phyloP scores from a whole-genome alignment of 2,888 invertebrate species.

The Mylabris sibirica region DNA sequence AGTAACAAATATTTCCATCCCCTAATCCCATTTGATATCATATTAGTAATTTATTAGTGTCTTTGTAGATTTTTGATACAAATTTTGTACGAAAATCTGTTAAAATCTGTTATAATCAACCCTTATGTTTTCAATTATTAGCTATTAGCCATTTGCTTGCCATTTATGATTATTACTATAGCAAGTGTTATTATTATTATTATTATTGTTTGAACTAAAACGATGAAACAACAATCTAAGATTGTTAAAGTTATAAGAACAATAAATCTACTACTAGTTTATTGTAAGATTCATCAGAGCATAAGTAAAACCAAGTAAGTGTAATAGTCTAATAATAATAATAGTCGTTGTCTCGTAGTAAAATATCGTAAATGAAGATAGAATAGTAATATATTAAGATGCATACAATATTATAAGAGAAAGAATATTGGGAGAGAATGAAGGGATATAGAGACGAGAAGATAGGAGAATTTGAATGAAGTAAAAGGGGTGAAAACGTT shows the following conservation, averaged over 20 bases:
- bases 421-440: neutral
- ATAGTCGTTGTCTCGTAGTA: constrained; percentile 4
- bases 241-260: constrained; percentile 51
- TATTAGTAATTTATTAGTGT: too few species aligned
- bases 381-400: neutral
- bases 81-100: too few species aligned
- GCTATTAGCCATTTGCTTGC: too few species aligned
- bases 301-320: constrained; percentile 60
- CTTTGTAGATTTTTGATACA: too few species aligned
- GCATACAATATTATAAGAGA: neutral
- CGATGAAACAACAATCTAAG: constrained; percentile 21
- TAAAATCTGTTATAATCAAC: too few species aligned
- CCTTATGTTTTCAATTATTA: too few species aligned
- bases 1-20: too few species aligned
- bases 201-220: neutral
- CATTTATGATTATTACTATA: too few species aligned
- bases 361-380: neutral
- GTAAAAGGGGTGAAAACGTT: constrained; percentile 57
- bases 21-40: too few species aligned
- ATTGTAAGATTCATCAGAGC: constrained; percentile 60
- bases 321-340: constrained; percentile 50
- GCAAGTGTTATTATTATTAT: too few species aligned
- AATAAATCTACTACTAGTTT: constrained; percentile 57
- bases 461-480: neutral
- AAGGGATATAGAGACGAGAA: neutral